Base-by-base conservation (phyloP, 1,140 invertebrate genomes). In the Ganaspis sp. region DNA sequence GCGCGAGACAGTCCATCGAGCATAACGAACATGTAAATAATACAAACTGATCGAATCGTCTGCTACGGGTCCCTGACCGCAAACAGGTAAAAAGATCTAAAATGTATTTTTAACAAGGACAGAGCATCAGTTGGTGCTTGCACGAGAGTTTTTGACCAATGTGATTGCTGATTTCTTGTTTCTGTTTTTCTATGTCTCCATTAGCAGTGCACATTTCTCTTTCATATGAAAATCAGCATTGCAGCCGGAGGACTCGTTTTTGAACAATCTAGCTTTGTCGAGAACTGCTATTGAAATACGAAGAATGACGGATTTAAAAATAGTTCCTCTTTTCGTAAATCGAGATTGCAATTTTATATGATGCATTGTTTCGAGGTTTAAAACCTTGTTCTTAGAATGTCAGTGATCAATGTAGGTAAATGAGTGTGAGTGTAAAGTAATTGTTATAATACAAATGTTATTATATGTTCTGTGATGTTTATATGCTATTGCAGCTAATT, bases 11-110 rank as follows among this genome's bases (percentile, higher is more conserved):
- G 23, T 74, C 17, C 37, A 19, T 38, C 72, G 64, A 78, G 80
- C 78, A 76, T 76, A 81, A 82, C 78, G 78, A 79, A 79, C 79
- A 78, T 81, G 83, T 78, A 85, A 85, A 85, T 82, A 82, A 85
- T 83, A 81, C 79, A 81, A 81, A 81, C 77, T 71, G 73, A 77
- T 81, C 64, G 54, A 38, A 40, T 45, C 19, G 69, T 37, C 53
- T 2, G 54, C 23, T 29, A 29, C 54, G 23, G 15, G 21, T 64
- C 21, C 45, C 69, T 53, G 26, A 75, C 26, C 45, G 45, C 42
- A 53, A 72, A 45, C 4, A 72, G 69, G n/a, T 19, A 38, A 37
- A 37, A 37, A 42, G 29, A 12, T 17, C 29, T 26, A 17, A 42
- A 70, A 21, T 26, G n/a, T n/a, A 6, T 70, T 37, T 70, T 12